Evolutionary conservation across 37 sponge, comb jelly and placozoan genomes (phyloP).

Genomic region (Geodia barretti): DNA sequence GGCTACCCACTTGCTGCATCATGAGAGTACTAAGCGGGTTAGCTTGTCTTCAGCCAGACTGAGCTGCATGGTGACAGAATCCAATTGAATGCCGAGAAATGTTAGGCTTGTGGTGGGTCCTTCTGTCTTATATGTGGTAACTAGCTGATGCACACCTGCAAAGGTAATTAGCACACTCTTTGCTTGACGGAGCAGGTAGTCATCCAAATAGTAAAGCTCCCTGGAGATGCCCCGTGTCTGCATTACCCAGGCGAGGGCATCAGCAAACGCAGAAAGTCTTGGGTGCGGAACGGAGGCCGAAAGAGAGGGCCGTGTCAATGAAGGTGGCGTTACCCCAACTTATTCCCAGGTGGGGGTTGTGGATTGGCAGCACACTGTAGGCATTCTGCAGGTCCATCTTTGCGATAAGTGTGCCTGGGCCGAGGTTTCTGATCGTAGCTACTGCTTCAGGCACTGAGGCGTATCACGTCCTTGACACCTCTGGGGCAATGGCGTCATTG

Average conservation of each 20-base stretch:
- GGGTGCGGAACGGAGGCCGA: not conserved
- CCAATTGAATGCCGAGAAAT: not conserved
- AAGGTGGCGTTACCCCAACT: not conserved
- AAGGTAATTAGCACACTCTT: not conserved
- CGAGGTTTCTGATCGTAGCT: not conserved
- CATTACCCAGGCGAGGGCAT: not conserved
- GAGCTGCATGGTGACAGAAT: not conserved
- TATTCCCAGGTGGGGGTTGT: not conserved
- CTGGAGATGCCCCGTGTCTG: not conserved
- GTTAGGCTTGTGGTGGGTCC: not conserved
- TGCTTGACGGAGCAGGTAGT: not conserved
- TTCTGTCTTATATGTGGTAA: not conserved
- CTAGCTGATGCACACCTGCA: not conserved
- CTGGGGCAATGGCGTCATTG: not conserved
- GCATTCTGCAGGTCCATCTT: not conserved
- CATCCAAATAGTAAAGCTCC: not conserved
- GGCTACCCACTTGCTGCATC: not conserved
- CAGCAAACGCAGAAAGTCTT: not conserved
- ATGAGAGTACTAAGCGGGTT: not conserved
- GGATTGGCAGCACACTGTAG: not conserved
- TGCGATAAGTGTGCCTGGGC: not conserved
- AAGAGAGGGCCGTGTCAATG: not conserved
- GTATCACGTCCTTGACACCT: not conserved
- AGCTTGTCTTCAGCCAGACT: not conserved
- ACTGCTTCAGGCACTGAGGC: not conserved